Base-by-base conservation (phyloP, 2,797 vertebrate genomes). In the Aplochiton taeniatus region DNA sequence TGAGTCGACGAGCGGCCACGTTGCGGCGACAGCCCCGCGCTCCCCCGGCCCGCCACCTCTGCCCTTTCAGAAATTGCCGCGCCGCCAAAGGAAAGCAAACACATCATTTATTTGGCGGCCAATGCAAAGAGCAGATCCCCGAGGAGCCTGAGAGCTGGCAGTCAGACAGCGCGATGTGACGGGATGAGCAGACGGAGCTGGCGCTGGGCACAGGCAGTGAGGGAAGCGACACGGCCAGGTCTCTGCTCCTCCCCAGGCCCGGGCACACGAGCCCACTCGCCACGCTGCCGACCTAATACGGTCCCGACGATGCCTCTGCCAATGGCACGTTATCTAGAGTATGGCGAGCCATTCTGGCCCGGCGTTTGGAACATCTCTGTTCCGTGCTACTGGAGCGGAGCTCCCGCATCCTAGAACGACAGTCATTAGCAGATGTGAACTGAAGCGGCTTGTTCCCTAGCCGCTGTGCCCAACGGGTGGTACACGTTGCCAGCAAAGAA, bases 1-100 rank as follows among this genome's bases (percentile, higher is more conserved):
- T 69, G 73, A 78, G 68, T 54, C 61, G 79, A 63, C n/a, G 60
- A 70, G 50, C 41, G 57, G 53, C 63, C 66, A 7, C 59, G 72
- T 66, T 52, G 56, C 57, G 56, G 70, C 66, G 71, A 66, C 6
- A 18, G 52, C 20, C 62, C 51, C 11, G 45, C 73, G 56, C 66
- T 60, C 78, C 77, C 57, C 51, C 48, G 43, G 66, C 67, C 66
- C 66, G 68, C 61, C 80, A 72, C 69, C 11, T 8, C 48, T 88
- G 88, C 89, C 89, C 89, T 91, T 86, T 83, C 76, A 78, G 77
- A 84, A 81, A 78, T 79, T 66, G 66, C 69, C 31, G 58, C 72
- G 70, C 82, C 73, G 76, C 82, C 86, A 85, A 83, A 85, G 78
- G 75, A 90, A 85, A 85, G 85, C 85, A 86, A 89, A 88, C 85